phyloP scores from a whole-genome alignment of 1,140 invertebrate genomes.

The Harpegnathos saltator region DNA sequence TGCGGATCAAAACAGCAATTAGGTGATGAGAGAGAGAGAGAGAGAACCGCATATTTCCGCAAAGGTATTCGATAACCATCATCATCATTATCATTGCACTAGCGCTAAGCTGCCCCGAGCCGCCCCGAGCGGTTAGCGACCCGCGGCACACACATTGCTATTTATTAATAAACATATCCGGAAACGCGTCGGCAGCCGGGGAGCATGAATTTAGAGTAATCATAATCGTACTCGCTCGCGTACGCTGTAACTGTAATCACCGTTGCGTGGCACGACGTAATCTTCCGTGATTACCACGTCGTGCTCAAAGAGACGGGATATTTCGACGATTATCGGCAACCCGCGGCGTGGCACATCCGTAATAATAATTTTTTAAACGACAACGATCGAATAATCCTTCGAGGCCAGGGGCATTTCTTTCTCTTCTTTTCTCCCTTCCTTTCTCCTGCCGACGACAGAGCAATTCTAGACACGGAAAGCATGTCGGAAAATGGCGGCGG shows the following conservation, averaged over 20 bases:
- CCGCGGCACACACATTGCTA: neutral
- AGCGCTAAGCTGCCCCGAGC: neutral
- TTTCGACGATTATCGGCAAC: slow-evolving; percentile 45
- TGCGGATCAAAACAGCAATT: no score
- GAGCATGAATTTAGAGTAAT: slow-evolving; percentile 51
- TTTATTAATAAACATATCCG: slow-evolving; percentile 57
- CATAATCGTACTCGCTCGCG: slow-evolving; percentile 15
- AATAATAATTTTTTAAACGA: slow-evolving; percentile 33
- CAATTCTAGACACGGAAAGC: slow-evolving; percentile 37
- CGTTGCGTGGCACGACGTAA: slow-evolving; percentile 47
- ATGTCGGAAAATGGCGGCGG: slow-evolving; percentile 37
- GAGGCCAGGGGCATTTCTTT: neutral
- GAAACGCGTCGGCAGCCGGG: slow-evolving; percentile 17
- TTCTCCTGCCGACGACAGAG: neutral
- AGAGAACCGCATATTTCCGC: neutral
- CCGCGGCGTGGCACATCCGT: slow-evolving; percentile 11
- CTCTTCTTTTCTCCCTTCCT: neutral
- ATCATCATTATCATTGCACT: neutral
- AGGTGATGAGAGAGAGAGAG: no score
- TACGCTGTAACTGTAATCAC: slow-evolving; percentile 13
- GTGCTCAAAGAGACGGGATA: slow-evolving; percentile 26
- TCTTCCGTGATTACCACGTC: slow-evolving; percentile 42
- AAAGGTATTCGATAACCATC: slow-evolving; percentile 3
- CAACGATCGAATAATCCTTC: neutral
- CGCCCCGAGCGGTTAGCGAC: slow-evolving; percentile 3